Conservation (phyloP, 2,797 vertebrate species). For the Agapornis canus region DNA sequence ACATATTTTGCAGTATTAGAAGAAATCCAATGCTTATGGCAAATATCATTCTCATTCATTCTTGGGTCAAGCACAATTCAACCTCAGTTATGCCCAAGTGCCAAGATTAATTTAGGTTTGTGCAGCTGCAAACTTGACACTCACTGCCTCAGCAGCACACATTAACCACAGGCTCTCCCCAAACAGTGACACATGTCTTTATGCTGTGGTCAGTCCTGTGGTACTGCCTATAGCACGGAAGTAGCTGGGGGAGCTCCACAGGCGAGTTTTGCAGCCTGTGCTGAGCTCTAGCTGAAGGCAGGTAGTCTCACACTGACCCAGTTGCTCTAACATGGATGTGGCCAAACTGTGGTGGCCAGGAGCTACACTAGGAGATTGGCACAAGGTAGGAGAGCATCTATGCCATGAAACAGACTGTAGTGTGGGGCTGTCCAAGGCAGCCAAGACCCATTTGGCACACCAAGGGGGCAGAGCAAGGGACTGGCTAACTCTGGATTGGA, state of each 20-base stretch:
- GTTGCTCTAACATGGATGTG: rapidly evolving
- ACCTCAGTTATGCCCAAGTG: background rate
- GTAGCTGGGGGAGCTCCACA: background rate
- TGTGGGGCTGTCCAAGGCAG: rapidly evolving
- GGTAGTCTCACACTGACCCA: background rate
- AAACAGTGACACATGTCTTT: rapidly evolving
- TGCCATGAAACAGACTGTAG: rapidly evolving
- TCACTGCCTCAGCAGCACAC: background rate
- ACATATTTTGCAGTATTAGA: background rate
- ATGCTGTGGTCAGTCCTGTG: background rate
- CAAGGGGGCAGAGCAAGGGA: background rate
- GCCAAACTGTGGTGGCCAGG: rapidly evolving
- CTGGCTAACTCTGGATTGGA: background rate
- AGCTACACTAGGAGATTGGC: background rate
- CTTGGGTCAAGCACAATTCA: background rate
- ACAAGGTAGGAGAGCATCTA: background rate
- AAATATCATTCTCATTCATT: background rate
- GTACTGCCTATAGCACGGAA: background rate
- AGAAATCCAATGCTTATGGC: background rate
- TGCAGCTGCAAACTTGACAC: background rate
- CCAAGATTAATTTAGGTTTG: background rate
- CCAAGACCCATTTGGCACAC: background rate
- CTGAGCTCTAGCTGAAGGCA: background rate
- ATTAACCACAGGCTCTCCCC: background rate
- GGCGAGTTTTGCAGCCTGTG: background rate